These are phyloP conservation scores for Caenorhabditis sp. DNA, from an alignment of 2,888 invertebrate species.

Conservation along the genomic window DNA sequence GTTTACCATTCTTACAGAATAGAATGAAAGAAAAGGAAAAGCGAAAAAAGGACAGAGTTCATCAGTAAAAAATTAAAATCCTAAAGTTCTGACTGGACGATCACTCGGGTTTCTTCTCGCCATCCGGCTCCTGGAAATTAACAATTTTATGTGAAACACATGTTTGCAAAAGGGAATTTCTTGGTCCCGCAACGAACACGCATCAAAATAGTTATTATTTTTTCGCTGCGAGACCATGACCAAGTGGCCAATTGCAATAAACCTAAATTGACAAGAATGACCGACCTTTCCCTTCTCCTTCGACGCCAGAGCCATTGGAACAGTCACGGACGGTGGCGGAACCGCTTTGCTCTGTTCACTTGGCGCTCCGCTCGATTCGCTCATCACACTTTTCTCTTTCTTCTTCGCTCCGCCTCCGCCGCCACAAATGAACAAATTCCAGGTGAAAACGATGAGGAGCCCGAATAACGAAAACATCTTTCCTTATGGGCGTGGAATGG, in stretches of 20 bases:
- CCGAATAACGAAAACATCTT: conserved; percentile 15
- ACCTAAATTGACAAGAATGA: too few species aligned
- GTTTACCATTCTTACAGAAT: too few species aligned
- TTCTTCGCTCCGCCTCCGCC: conserved; percentile 15
- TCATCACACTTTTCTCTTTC: not conserved
- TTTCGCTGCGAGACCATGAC: too few species aligned
- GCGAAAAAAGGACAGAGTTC: not conserved
- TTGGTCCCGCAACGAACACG: too few species aligned
- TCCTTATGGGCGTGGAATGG: not conserved
- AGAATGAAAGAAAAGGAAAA: too few species aligned
- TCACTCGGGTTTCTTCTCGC: conserved; percentile 19
- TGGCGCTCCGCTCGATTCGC: not conserved
- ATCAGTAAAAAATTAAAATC: conserved; percentile 1
- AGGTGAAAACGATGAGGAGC: conserved; percentile 6
- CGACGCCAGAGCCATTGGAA: not conserved
- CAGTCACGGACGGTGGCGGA: conserved; percentile 14
- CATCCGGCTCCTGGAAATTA: conserved; percentile 2
- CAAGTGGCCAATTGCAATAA: too few species aligned
- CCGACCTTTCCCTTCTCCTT: conserved; percentile 1
- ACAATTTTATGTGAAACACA: not conserved
- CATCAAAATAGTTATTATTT: too few species aligned
- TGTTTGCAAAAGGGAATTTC: too few species aligned
- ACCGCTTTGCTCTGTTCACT: conserved; percentile 13
- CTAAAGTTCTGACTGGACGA: not conserved
- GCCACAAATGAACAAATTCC: conserved; percentile 21